Percentiles rank a stretch among this genome's conserved stretches.
phyloP scores from a whole-genome alignment of 2,888 invertebrate species.

The Arrhopalites spinosus region DNA sequence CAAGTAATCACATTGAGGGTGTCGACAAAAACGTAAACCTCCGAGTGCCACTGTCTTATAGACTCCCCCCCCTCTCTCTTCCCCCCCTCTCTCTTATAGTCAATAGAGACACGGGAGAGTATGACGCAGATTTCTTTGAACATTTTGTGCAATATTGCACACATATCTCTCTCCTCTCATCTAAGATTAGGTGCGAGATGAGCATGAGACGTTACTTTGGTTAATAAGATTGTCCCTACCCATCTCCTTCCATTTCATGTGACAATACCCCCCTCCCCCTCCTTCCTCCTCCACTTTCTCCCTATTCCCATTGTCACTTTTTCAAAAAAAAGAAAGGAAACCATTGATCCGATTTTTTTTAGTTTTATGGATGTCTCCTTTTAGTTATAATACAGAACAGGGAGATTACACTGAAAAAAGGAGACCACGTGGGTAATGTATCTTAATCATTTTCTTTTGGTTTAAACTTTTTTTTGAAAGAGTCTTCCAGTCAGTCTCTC shows the following conservation, averaged over 20 bases:
- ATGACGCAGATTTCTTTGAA: background rate
- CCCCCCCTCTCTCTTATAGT: too few species aligned
- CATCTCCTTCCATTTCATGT: background rate
- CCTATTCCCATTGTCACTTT: background rate
- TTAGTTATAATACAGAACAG: too few species aligned
- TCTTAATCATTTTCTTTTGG: too few species aligned
- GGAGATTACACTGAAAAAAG: too few species aligned
- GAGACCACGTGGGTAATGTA: too few species aligned
- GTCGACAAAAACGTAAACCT: background rate
- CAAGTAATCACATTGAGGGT: background rate
- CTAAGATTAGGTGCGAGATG: background rate
- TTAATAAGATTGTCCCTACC: conserved; percentile 5
- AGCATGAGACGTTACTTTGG: background rate
- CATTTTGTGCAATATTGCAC: too few species aligned
- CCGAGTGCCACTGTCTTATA: background rate
- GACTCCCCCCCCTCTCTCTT: too few species aligned
- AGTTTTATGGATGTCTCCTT: background rate
- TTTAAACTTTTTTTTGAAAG: too few species aligned
- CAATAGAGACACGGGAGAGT: background rate
- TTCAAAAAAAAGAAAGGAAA: background rate
- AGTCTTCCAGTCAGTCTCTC: too few species aligned
- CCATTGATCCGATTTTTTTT: background rate
- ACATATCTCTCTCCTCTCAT: background rate
- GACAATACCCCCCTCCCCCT: background rate
- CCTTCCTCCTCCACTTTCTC: background rate